Evolutionary conservation across 2,797 vertebrate genomes (phyloP).

Genomic region (Threskiornis aethiopicus): DNA sequence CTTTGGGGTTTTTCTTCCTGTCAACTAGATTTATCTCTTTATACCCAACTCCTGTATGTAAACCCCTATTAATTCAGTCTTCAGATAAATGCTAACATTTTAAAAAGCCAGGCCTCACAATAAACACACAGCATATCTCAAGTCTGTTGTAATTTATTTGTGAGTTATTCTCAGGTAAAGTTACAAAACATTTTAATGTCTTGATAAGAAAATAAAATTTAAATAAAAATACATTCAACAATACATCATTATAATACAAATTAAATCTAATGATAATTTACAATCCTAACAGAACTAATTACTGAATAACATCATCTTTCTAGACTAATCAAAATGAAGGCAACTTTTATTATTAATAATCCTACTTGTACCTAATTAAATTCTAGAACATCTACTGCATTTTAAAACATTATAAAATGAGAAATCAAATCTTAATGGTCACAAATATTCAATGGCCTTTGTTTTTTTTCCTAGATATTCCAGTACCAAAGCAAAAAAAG

Average conservation of each 20-base stretch:
- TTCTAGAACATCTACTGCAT: slow-evolving; percentile 58
- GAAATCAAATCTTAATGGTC: slow-evolving; percentile 29
- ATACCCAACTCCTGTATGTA: neutral
- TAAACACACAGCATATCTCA: neutral
- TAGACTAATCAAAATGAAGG: slow-evolving; percentile 69
- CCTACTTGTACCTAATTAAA: slow-evolving; percentile 58
- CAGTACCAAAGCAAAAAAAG: slow-evolving; percentile 70
- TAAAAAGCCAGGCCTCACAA: neutral
- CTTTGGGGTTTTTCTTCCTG: neutral
- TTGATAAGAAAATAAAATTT: slow-evolving; percentile 84
- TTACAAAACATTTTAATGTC: slow-evolving; percentile 80
- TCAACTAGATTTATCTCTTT: neutral
- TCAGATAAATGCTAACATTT: neutral
- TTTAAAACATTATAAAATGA: slow-evolving; percentile 61
- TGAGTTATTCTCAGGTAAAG: slow-evolving; percentile 74
- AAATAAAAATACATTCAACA: slow-evolving; percentile 84
- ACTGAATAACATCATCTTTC: slow-evolving; percentile 57
- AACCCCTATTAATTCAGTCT: neutral
- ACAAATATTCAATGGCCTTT: slow-evolving; percentile 7
- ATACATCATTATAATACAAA: slow-evolving; percentile 69
- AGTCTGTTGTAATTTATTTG: slow-evolving; percentile 65
- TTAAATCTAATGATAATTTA: slow-evolving; percentile 70
- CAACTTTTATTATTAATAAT: slow-evolving; percentile 45
- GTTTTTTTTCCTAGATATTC: slow-evolving; percentile 24
- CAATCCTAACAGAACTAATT: slow-evolving; percentile 67